Evolutionary conservation across 2,797 vertebrate species (phyloP).

Genomic region (Rousettus madagascariensis): DNA sequence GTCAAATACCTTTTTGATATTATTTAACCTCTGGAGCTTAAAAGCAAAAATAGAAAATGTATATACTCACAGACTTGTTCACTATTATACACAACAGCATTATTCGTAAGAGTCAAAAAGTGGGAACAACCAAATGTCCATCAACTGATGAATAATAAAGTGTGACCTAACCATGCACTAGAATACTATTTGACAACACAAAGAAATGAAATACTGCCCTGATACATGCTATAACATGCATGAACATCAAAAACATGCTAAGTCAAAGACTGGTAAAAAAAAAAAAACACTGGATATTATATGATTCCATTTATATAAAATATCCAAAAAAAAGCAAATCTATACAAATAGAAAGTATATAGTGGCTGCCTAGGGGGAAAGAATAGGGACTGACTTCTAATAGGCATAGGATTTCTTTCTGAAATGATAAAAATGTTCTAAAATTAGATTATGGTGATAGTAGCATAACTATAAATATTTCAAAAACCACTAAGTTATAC

Average conservation of each 20-base stretch:
- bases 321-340: not conserved
- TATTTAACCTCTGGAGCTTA: not conserved
- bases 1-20: not conserved
- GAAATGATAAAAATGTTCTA: not conserved
- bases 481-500: slow-evolving; percentile 1
- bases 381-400: not conserved
- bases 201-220: not conserved
- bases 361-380: not conserved
- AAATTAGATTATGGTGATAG: not conserved
- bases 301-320: not conserved
- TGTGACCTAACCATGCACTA: not conserved
- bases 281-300: not conserved
- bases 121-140: not conserved
- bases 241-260: not conserved
- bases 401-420: not conserved
- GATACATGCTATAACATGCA: not conserved
- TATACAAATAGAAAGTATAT: not conserved
- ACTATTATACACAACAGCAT: not conserved
- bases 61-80: not conserved
- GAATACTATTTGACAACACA: not conserved
- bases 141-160: not conserved
- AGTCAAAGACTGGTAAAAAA: not conserved
- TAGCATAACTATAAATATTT: not conserved
- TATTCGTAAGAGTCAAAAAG: not conserved
- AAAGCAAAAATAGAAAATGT: not conserved